These are phyloP conservation scores for Erythrolamprus reginae DNA, from an alignment of 2,113 vertebrate genomes.

Conservation along the genomic window DNA sequence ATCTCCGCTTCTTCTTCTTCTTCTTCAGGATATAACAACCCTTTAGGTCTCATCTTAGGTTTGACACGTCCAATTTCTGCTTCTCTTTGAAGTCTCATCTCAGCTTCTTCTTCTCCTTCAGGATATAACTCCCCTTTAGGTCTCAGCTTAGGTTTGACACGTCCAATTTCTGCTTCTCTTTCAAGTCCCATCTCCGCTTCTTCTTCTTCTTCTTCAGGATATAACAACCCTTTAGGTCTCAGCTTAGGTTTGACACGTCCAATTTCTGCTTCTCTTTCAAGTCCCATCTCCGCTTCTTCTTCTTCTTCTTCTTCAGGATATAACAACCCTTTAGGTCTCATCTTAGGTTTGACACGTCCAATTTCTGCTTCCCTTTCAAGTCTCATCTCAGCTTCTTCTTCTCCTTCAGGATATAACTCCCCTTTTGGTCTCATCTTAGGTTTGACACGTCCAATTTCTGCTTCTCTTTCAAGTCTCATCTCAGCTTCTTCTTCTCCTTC, in stretches of 20 bases:
- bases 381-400: neutral
- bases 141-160: neutral
- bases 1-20: no score
- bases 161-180: neutral
- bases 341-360: neutral
- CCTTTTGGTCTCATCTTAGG: neutral
- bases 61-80: no score
- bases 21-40: no score
- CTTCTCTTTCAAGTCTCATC: no score
- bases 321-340: neutral
- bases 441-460: no score
- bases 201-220: neutral
- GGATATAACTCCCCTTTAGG: neutral
- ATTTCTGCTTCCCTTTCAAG: neutral
- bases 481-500: no score
- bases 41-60: no score
- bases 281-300: no score
- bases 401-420: neutral
- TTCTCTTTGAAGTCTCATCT: no score
- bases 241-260: accelerated
- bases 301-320: neutral
- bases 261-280: neutral
- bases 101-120: neutral
- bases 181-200: neutral
- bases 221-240: accelerated